Evolutionary conservation across 1,140 invertebrate species (phyloP), one percentile per base, ranked within the genome.

Genomic region (Limonius californicus): DNA sequence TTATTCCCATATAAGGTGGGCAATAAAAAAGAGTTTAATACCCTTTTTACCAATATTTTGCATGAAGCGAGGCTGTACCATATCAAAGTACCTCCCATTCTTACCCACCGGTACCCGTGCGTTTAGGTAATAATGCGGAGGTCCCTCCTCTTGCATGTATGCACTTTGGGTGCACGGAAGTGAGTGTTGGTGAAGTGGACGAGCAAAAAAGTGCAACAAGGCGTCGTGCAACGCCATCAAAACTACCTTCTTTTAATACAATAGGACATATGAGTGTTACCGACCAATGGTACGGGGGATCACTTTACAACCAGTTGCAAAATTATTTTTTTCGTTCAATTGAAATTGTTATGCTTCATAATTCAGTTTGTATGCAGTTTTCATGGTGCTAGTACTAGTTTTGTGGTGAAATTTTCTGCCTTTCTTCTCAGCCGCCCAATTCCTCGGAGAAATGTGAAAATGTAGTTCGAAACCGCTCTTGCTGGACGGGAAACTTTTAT

Each of bases 211-310:
- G 19, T 12, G n/a, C 43, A 59, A 12, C 19, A 15, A 45, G 9
- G 14, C 15, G 4, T 27, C 14, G 15, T 16, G 27, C 1, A 23
- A 42, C 16, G 16, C 1, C 45, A 60, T 60, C 58, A 35, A 60
- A 53, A 60, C 14, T 60, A 43, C 16, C 16, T 60, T 60, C 58
- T 39, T 11, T 27, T 30, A 60, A 47, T 60, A 60, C 58, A 60
- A 60, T 60, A 60, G 43, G 30, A 30, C 47, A 60, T 60, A 60
- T 60, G 58, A 53, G 47, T 42, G 20, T 54, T 21, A 14, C 12
- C 47, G 16, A 60, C 58, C 58, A 60, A 60, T 60, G 12, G 14
- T 14, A 53, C 20, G 19, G 45, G 43, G 23, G 32, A 50, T 16
- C 45, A 42, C 12, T 60, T 60, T 60, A 60, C 30, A 53, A 54